These are phyloP conservation scores for Loxodonta africana DNA, from an alignment of 2,113 vertebrate species.

Conservation along the genomic window DNA sequence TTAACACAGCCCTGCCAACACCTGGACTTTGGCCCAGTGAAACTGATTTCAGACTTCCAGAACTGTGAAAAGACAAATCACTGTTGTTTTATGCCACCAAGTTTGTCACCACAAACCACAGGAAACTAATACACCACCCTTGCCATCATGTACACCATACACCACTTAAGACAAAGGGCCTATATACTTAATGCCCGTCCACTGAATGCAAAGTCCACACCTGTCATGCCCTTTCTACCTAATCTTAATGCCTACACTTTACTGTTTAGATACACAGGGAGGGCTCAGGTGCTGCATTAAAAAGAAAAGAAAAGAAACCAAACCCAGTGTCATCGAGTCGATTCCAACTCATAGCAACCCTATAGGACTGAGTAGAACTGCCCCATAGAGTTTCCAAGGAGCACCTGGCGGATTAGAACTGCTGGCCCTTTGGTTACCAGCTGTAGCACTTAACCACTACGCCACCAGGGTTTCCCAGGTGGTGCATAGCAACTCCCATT, in stretches of 20 bases:
- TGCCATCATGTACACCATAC: neutral
- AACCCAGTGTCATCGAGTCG: too few species aligned
- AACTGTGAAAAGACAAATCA: neutral
- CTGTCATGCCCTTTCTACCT: rapidly evolving
- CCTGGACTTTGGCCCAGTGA: neutral
- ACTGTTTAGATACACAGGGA: neutral
- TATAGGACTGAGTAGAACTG: too few species aligned
- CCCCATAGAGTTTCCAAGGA: too few species aligned
- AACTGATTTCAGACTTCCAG: neutral
- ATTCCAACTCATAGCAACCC: too few species aligned
- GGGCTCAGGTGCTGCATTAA: rapidly evolving
- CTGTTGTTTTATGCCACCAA: neutral
- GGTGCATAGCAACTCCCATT: rapidly evolving
- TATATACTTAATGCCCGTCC: rapidly evolving
- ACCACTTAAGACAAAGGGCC: neutral
- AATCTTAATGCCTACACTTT: neutral
- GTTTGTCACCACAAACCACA: neutral
- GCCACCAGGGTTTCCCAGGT: too few species aligned
- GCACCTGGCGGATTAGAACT: too few species aligned
- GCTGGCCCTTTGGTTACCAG: too few species aligned
- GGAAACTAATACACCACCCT: neutral
- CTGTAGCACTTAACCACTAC: too few species aligned
- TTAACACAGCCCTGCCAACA: too few species aligned
- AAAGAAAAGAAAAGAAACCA: too few species aligned
- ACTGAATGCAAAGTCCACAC: neutral